Conservation (phyloP, 1,140 invertebrate species). For the Drosophila equinoxialis region DNA sequence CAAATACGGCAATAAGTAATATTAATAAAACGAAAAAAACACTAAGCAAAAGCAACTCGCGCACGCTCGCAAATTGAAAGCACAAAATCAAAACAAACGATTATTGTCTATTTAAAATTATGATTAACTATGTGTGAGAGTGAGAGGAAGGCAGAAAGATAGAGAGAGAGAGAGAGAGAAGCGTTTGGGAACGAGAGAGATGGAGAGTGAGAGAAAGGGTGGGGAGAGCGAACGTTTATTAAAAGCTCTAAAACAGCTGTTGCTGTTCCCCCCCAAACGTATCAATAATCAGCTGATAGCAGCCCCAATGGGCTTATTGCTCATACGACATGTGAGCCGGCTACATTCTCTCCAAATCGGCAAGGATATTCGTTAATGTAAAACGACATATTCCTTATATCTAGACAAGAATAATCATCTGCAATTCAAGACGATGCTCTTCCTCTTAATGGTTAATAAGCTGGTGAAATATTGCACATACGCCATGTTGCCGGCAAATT, state of each 20-base stretch:
- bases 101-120: slow-evolving; percentile 82
- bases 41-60: slow-evolving; percentile 68
- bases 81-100: slow-evolving; percentile 79
- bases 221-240: background rate
- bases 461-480: background rate
- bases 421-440: no score
- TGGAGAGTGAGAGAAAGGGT: background rate
- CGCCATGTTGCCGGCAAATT: background rate
- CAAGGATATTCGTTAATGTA: no score
- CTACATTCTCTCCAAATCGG: background rate
- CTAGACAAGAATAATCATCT: no score
- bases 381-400: no score
- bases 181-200: slow-evolving; percentile 13
- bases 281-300: slow-evolving; percentile 60
- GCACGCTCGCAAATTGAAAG: slow-evolving; percentile 76
- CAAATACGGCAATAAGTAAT: slow-evolving; percentile 56
- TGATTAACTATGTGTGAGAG: slow-evolving; percentile 66
- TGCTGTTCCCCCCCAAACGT: slow-evolving; percentile 46
- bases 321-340: slow-evolving; percentile 49
- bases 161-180: slow-evolving; percentile 1
- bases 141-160: slow-evolving; percentile 7
- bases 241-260: slow-evolving; percentile 58
- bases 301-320: slow-evolving; percentile 14
- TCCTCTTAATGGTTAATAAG: no score
- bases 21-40: slow-evolving; percentile 49